Evolutionary conservation across 2,888 invertebrate genomes (phyloP).

Genomic region (Drosophila birchii): DNA sequence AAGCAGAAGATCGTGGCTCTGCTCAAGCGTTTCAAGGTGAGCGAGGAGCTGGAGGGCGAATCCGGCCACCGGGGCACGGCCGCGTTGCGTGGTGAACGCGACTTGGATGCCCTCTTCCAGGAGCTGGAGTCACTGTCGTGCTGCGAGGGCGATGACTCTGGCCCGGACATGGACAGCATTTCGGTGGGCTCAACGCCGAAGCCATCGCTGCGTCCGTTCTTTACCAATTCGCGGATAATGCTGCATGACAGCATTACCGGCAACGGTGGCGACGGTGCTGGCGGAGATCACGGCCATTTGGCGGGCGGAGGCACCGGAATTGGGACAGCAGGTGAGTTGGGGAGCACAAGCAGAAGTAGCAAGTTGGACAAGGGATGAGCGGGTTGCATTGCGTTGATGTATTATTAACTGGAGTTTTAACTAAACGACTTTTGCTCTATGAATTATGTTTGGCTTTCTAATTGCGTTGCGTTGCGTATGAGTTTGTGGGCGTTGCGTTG

Average conservation of each 20-base stretch:
- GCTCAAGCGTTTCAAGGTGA: slow-evolving; percentile 95
- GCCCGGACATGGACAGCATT: slow-evolving; percentile 97
- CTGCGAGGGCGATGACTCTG: slow-evolving; percentile 94
- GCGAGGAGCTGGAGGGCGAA: slow-evolving; percentile 93
- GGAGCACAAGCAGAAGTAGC: not conserved
- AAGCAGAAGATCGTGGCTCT: slow-evolving; percentile 98
- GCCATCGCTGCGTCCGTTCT: slow-evolving; percentile 97
- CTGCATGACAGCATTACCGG: slow-evolving; percentile 85
- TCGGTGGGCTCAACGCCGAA: slow-evolving; percentile 98
- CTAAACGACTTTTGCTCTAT: slow-evolving; percentile 41
- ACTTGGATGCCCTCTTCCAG: slow-evolving; percentile 97
- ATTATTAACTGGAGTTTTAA: slow-evolving; percentile 37
- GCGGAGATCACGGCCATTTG: slow-evolving; percentile 43
- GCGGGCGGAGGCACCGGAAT: slow-evolving; percentile 39
- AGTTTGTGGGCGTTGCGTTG: slow-evolving; percentile 34
- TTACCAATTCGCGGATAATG: slow-evolving; percentile 94
- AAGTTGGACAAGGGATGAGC: not conserved
- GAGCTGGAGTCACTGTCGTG: slow-evolving; percentile 97
- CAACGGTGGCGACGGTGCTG: slow-evolving; percentile 54
- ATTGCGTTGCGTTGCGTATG: slow-evolving; percentile 37
- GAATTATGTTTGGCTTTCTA: slow-evolving; percentile 40
- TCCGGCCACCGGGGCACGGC: slow-evolving; percentile 86
- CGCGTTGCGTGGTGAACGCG: slow-evolving; percentile 90
- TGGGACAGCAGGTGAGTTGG: slow-evolving; percentile 58
- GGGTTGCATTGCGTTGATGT: slow-evolving; percentile 30